Evolutionary conservation across 2,888 invertebrate genomes (phyloP), one percentile per base, ranked within the genome.

Genomic region (Orgyia antiqua): DNA sequence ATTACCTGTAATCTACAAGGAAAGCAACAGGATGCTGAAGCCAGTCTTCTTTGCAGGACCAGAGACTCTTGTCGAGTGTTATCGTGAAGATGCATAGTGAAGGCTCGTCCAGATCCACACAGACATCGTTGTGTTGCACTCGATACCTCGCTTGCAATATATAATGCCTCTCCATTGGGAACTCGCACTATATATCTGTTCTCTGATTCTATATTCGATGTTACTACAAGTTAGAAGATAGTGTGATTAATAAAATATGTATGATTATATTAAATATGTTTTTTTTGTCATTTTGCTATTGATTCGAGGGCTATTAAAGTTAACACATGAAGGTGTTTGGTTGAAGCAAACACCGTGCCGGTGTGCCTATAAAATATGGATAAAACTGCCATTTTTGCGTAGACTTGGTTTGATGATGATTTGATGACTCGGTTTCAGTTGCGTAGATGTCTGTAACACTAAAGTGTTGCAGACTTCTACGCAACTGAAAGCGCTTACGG

Each of bases 11-110:
- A 73, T 61, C 90, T 89, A 53, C 92, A 92, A 38, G 92, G 92
- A 58, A 92, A 93, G 51, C 90, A 90, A 42, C 93, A 91, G 0
- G 88, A 88, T 0, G 91, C 89, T 29, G 92, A 90, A 0, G 93
- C 91, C 0, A 94, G 78, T 24, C 92, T 88, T 43, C 95, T 87
- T 38, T 87, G 74, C 24, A 97, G 82, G 36, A 92, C 88, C 63
- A 97, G 88, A 0, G 95, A 94, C 68, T 94, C 94, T 58, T 94
- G 93, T 42, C 93, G 90, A n/a, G 91, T 91, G 65, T 91, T 92
- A 71, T 97, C 97, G 40, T 93, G 89, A 0, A 97, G 77, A 55
- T 91, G 92, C 88, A 97, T 91, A 40, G 88, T 87, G 69, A 95
- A 95, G 0, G 92, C 89, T 11, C 96, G 87, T 0, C 89, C 87